Evolutionary conservation across 92 coral and sea anemone species (phyloP).

Genomic region (Zoanthus sansibaricus): DNA sequence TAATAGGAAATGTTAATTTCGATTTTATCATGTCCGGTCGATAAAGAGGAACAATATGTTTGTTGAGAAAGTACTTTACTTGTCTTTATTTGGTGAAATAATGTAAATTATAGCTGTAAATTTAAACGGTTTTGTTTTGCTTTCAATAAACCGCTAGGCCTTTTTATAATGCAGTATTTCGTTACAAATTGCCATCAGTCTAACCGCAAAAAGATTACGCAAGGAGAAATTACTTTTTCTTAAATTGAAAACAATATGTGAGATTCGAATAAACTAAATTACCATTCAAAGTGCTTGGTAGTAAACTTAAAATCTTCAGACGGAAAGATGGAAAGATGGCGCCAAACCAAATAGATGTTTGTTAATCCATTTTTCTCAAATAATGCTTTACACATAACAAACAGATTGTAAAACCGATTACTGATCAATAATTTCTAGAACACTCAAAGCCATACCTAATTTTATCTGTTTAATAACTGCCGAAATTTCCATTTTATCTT

Average conservation of each 20-base stretch:
- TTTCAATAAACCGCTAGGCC: conserved; percentile 11
- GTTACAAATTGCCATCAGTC: neutral
- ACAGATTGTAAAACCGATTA: conserved; percentile 37
- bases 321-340: conserved; percentile 37
- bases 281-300: neutral
- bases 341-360: conserved; percentile 23
- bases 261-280: neutral
- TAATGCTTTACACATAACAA: conserved; percentile 9
- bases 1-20: neutral
- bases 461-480: conserved; percentile 26
- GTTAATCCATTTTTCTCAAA: conserved; percentile 42
- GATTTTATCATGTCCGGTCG: neutral
- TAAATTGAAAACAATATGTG: neutral
- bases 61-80: neutral
- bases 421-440: neutral
- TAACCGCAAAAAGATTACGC: conserved; percentile 13
- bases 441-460: conserved; percentile 8
- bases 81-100: neutral
- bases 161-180: neutral
- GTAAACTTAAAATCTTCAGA: conserved; percentile 27
- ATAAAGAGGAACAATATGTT: neutral
- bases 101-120: neutral
- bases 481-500: conserved; percentile 6
- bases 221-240: neutral
- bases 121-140: neutral